Evolutionary conservation across 2,113 vertebrate species (phyloP), one percentile per base, ranked within the genome.

Genomic region (Notothenia rossii): DNA sequence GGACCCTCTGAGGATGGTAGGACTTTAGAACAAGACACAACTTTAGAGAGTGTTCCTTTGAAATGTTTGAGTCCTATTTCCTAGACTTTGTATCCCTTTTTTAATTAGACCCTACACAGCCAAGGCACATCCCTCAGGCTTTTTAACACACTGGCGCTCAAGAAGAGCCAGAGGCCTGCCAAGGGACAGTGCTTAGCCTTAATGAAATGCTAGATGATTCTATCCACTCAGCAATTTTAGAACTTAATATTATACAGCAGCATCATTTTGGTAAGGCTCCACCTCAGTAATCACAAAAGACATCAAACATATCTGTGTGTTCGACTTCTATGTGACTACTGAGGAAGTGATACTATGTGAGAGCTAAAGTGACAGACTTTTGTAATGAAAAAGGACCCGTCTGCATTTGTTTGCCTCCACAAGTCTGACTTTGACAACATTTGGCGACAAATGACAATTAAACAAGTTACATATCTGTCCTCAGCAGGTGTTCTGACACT

Each of bases 1-100:
- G 96, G 97, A 0, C 97, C 97, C 0, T 97, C 97, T 12, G 96
- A 97, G 45, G 96, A 97, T 0, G 97, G 98, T 98, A 92, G 77
- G 95, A 36, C 0, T 10, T 45, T n/a, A 22, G 46, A 18, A 71
- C 43, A 15, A 13, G n/a, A 70, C 45, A 20, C 20, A 18, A 51
- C 20, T 71, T 69, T 67, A 61, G 54, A 7, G 54, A 66, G 20
- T 59, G 79, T 14, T 53, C 20, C 14, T 59, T 51, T 62, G 43
- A 60, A 46, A 10, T 55, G 55, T 60, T 68, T 40, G 36, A 40
- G 60, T 55, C 56, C 56, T 65, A 58, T 58, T 64, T 56, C 25
- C 29, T 51, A 5, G 74, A 79, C 60, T 18, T 61, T 59, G 36
- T 62, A 72, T 75, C 75, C 29, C 75, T 45, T 82, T 88, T 83